Evolutionary conservation across 2,888 invertebrate species (phyloP).

Genomic region (Operophtera brumata): DNA sequence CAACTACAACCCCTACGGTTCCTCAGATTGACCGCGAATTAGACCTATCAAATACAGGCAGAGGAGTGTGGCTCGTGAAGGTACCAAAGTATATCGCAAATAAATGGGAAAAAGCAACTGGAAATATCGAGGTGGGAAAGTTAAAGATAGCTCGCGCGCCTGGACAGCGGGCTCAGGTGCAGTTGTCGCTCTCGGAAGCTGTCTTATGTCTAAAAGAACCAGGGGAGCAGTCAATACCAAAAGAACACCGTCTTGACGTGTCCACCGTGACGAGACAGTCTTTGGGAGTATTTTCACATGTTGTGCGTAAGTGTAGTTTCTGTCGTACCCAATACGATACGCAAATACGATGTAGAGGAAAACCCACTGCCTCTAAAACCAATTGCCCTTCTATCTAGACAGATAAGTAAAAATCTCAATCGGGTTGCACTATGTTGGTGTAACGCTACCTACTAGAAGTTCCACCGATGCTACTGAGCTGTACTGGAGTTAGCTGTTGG

Average conservation of each 20-base stretch:
- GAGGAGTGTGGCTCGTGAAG: conserved; percentile 98
- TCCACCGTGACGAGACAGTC: conserved; percentile 95
- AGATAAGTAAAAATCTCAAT: too few species aligned
- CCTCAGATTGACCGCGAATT: conserved; percentile 88
- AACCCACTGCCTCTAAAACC: too few species aligned
- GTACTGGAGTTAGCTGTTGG: too few species aligned
- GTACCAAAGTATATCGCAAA: conserved; percentile 97
- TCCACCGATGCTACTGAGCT: too few species aligned
- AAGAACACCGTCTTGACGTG: conserved; percentile 94
- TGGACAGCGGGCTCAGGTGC: conserved; percentile 93
- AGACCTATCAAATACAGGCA: conserved; percentile 92
- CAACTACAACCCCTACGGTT: conserved; percentile 38
- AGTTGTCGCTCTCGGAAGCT: conserved; percentile 90
- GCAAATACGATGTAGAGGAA: too few species aligned
- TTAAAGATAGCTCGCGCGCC: conserved; percentile 90
- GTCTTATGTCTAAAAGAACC: conserved; percentile 89
- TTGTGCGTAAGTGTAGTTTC: conserved; percentile 81
- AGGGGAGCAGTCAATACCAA: conserved; percentile 91
- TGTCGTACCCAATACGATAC: background rate
- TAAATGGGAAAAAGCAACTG: conserved; percentile 96
- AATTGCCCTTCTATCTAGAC: too few species aligned
- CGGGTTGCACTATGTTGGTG: too few species aligned
- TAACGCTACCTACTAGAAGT: too few species aligned
- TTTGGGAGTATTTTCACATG: conserved; percentile 94
- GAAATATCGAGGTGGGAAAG: conserved; percentile 96